Evolutionary conservation across 2,797 vertebrate genomes (phyloP).

Genomic region (Epinephelus coioides): DNA sequence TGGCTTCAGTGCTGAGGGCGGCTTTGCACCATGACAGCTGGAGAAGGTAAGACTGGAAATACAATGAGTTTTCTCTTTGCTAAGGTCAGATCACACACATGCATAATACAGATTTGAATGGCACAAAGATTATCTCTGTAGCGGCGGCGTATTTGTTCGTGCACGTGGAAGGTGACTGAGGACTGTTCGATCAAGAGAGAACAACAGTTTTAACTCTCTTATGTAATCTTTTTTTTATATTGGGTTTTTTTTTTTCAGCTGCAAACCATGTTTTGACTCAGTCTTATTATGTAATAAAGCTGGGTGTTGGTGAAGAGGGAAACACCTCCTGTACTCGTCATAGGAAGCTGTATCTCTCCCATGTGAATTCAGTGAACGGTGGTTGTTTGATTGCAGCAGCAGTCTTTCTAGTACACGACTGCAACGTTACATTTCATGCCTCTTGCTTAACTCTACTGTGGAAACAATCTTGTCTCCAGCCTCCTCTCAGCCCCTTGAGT

Average conservation of each 20-base stretch:
- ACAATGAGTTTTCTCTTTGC: not conserved
- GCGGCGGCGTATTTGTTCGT: slow-evolving; percentile 4
- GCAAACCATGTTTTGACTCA: not conserved
- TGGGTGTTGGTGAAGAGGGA: not conserved
- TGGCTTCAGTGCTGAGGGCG: slow-evolving; percentile 54
- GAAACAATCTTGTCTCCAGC: not conserved
- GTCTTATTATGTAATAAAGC: not conserved
- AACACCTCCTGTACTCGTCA: not conserved
- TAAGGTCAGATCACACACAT: not conserved
- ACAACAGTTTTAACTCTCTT: slow-evolving; percentile 28
- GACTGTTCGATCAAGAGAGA: not conserved
- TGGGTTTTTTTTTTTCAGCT: not conserved
- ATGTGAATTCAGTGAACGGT: not conserved
- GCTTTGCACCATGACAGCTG: slow-evolving; percentile 87
- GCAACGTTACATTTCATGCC: slow-evolving; percentile 6
- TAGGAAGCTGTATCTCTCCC: not conserved
- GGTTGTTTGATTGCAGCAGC: not conserved
- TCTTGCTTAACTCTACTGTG: slow-evolving; percentile 4
- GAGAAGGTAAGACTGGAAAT: slow-evolving; percentile 88
- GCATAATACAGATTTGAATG: not conserved
- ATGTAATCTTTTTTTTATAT: slow-evolving; percentile 21
- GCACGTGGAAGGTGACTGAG: not conserved
- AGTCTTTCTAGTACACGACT: not conserved
- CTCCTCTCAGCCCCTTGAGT: not conserved
- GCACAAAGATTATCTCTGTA: not conserved